phyloP scores from a whole-genome alignment of 1,140 invertebrate species.

The Anastrepha ludens region DNA sequence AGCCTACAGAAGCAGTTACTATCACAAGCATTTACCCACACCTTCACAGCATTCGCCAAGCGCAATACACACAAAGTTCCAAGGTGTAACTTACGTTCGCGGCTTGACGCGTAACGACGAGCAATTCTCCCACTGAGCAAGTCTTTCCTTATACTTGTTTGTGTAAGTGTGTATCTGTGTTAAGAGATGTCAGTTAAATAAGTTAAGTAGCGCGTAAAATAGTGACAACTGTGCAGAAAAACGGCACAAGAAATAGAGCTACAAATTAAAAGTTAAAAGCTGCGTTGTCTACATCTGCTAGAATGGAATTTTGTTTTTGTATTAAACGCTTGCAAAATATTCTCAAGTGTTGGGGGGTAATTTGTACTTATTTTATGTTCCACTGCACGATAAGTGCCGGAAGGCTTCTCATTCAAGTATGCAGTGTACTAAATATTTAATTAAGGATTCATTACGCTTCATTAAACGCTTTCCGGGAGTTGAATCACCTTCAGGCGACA shows the following conservation, averaged over 20 bases:
- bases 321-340: neutral
- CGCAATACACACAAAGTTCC: neutral
- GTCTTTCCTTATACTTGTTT: too few relatives aligned
- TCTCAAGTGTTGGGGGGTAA: neutral
- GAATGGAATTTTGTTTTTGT: neutral
- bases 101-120: neutral
- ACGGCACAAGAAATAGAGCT: conserved; percentile 15
- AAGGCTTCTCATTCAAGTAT: neutral
- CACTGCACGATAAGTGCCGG: neutral
- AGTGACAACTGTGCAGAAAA: conserved; percentile 13
- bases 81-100: neutral
- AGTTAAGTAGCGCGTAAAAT: conserved; percentile 11
- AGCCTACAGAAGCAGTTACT: too few relatives aligned
- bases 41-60: neutral
- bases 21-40: neutral
- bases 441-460: conserved; percentile 40
- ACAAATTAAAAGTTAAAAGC: conserved; percentile 10
- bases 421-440: conserved; percentile 20
- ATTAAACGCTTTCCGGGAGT: conserved; percentile 34
- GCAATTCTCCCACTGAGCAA: neutral
- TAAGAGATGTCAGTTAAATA: neutral
- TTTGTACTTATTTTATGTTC: conserved; percentile 10
- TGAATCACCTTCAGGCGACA: conserved; percentile 1
- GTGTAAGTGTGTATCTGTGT: too few relatives aligned
- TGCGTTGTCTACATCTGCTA: neutral